Evolutionary conservation across 2,113 vertebrate species (phyloP), one percentile per base, ranked within the genome.

Genomic region (Amblyopsis rosae): DNA sequence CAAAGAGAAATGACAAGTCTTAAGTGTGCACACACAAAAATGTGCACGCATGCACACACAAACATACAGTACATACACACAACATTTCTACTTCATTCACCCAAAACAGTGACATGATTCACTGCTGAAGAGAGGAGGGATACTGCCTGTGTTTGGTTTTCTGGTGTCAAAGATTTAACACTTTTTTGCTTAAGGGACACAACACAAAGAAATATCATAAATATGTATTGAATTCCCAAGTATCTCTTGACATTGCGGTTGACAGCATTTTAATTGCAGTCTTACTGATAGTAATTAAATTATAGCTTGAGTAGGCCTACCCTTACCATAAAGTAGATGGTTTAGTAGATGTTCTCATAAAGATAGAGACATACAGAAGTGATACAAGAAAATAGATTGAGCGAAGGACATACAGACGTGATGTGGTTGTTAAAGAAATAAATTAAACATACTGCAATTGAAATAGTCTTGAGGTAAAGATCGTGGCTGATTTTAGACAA

Each of bases 71-170:
- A 56, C 32, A 62, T 41, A 55, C 49, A 51, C 15, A 62, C 32
- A 61, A 58, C 56, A 57, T 69, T 75, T 81, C 71, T 9, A 71
- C 63, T 79, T 80, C 84, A 90, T 84, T 90, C 86, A 89, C 61
- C 80, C 83, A 76, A 77, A 89, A 62, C 82, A 89, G 86, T 76
- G 69, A 85, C 72, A 63, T 80, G 82, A 89, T 70, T 88, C 82
- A 91, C 88, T 82, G 86, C 80, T 76, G 76, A 65, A 72, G 82
- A 85, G 78, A 85, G 78, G 84, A 77, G 86, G 83, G 84, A 93
- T 91, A 92, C 92, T 92, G 90, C 73, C 81, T 76, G 79, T 83
- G 82, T 90, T 84, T 89, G 85, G 82, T 88, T 90, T 78, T 86
- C 70, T 80, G 69, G 75, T 87, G 79, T 87, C 62, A 78, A 81